Evolutionary conservation across 1,140 invertebrate genomes (phyloP).

Genomic region (Rhopalosiphum padi): DNA sequence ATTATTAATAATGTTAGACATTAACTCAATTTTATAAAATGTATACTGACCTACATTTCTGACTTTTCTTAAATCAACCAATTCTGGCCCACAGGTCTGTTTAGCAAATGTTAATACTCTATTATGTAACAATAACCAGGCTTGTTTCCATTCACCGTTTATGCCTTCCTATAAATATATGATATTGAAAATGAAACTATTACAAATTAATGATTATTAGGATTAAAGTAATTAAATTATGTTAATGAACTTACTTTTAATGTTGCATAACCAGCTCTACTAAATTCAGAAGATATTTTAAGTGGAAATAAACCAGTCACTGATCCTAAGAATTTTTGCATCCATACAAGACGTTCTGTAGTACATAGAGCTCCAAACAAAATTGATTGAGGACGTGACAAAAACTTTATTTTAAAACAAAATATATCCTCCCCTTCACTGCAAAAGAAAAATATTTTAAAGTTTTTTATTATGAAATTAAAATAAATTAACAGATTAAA

Average conservation of each 20-base stretch:
- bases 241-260: conserved; percentile 68
- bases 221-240: background rate
- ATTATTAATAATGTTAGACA: background rate
- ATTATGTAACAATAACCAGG: conserved; percentile 78
- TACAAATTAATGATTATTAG: background rate
- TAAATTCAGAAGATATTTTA: conserved; percentile 69
- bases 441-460: conserved; percentile 60
- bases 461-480: background rate
- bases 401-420: conserved; percentile 68
- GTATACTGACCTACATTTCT: conserved; percentile 73
- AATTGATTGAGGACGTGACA: conserved; percentile 65
- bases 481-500: conserved; percentile 58
- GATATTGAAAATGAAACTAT: conserved; percentile 24
- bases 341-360: conserved; percentile 71
- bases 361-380: conserved; percentile 68
- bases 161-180: conserved; percentile 68
- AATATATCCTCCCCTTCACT: conserved; percentile 69
- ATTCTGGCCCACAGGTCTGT: conserved; percentile 67
- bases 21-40: background rate
- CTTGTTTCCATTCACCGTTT: conserved; percentile 75
- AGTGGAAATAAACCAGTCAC: conserved; percentile 70
- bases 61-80: conserved; percentile 81
- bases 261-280: conserved; percentile 73
- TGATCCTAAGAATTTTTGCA: conserved; percentile 72
- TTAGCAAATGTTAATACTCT: conserved; percentile 74